These are phyloP conservation scores for Synergus gifuensis DNA, from an alignment of 2,888 invertebrate genomes.

Conservation along the genomic window DNA sequence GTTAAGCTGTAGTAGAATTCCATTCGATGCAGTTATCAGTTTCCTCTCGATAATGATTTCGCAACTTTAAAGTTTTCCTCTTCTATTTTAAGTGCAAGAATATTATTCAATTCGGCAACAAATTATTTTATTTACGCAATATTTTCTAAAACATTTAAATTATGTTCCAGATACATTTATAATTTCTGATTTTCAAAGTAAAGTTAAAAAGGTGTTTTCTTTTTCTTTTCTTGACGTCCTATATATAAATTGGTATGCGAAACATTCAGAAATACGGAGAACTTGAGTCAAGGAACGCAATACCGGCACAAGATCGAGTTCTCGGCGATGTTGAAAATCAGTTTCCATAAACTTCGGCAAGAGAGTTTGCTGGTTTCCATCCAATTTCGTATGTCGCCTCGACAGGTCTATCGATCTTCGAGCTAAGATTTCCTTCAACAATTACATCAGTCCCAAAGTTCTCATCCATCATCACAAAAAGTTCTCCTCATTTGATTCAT, in stretches of 20 bases:
- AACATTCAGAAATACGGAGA: background rate
- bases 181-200: too few species aligned
- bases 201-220: too few species aligned
- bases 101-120: too few species aligned
- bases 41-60: background rate
- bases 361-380: conserved; percentile 50
- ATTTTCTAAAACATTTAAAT: background rate
- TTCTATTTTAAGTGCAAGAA: background rate
- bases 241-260: background rate
- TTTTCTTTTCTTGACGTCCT: background rate
- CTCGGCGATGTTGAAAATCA: conserved; percentile 50
- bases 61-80: background rate
- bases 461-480: conserved; percentile 39
- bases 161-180: background rate
- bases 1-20: background rate
- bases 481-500: conserved; percentile 40
- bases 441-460: background rate
- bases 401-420: conserved; percentile 45
- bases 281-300: conserved; percentile 10
- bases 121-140: background rate
- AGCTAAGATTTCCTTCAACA: conserved; percentile 47
- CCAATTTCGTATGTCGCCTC: conserved; percentile 49
- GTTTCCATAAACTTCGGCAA: conserved; percentile 52
- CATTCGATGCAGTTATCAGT: conserved; percentile 6
- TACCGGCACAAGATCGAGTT: conserved; percentile 48